A percentile compares a stretch with the other conserved stretches of the same genome.
phyloP scores from a whole-genome alignment of 2,888 invertebrate species.

The Apantesis nais region DNA sequence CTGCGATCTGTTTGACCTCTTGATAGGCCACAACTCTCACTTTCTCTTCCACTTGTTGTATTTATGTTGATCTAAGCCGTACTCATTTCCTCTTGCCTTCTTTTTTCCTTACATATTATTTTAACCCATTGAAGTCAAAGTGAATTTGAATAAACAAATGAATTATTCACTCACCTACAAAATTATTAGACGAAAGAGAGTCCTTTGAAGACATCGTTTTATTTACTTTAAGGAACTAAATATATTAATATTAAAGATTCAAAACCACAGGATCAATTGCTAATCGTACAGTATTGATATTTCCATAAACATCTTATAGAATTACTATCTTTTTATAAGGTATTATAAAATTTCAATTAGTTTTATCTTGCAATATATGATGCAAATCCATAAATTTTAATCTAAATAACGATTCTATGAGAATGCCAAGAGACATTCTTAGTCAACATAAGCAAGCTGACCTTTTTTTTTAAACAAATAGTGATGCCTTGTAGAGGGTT shows the following conservation, averaged over 20 bases:
- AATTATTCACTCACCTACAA: neutral
- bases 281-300: neutral
- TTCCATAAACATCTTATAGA: neutral
- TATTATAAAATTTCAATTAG: conserved; percentile 7
- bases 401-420: conserved; percentile 33
- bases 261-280: neutral
- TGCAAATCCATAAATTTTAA: conserved; percentile 38
- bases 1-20: too few relatives aligned
- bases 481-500: conserved; percentile 18
- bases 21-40: too few relatives aligned
- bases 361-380: conserved; percentile 26
- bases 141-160: neutral
- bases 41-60: too few relatives aligned
- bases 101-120: too few relatives aligned
- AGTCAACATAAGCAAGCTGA: conserved; percentile 29
- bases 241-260: neutral
- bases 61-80: too few relatives aligned
- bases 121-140: too few relatives aligned
- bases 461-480: conserved; percentile 31
- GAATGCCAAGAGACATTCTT: conserved; percentile 33
- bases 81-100: too few relatives aligned
- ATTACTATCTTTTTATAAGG: neutral
- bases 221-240: neutral
- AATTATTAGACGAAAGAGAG: neutral
- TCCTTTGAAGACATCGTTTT: neutral